Evolutionary conservation across 2,797 vertebrate genomes (phyloP).

Genomic region (Oreochromis grahami): DNA sequence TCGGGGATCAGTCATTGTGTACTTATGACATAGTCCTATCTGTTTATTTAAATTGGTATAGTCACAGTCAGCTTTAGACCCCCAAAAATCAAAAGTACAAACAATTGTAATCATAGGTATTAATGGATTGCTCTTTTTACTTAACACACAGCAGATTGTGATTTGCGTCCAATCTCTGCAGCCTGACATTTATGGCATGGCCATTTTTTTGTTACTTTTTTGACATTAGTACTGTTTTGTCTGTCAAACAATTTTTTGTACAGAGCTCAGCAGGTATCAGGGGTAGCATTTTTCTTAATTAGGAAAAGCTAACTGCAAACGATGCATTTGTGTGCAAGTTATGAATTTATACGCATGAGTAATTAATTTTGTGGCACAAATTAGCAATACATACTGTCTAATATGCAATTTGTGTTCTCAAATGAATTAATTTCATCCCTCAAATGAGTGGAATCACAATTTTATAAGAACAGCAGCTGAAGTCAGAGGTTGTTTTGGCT

Average conservation of each 20-base stretch:
- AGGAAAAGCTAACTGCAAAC: background rate
- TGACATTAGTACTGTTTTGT: background rate
- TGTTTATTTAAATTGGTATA: background rate
- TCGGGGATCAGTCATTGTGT: background rate
- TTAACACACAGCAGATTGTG: background rate
- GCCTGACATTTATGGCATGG: background rate
- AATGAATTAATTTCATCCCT: background rate
- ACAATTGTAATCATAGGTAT: background rate
- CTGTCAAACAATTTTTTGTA: background rate
- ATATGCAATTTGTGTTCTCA: background rate
- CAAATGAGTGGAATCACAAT: background rate
- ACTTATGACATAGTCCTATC: background rate
- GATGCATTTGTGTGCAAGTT: background rate
- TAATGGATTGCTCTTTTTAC: background rate
- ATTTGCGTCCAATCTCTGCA: no score
- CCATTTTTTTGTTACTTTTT: background rate
- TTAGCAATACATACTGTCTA: background rate
- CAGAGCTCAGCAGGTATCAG: background rate
- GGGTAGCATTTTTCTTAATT: background rate
- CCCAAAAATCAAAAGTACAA: background rate
- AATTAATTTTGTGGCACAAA: background rate
- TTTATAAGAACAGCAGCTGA: background rate
- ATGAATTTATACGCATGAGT: background rate
- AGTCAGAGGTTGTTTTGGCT: background rate
- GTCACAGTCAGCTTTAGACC: background rate